phyloP scores from a whole-genome alignment of 2,797 vertebrate species.

The Malacoraja senta region DNA sequence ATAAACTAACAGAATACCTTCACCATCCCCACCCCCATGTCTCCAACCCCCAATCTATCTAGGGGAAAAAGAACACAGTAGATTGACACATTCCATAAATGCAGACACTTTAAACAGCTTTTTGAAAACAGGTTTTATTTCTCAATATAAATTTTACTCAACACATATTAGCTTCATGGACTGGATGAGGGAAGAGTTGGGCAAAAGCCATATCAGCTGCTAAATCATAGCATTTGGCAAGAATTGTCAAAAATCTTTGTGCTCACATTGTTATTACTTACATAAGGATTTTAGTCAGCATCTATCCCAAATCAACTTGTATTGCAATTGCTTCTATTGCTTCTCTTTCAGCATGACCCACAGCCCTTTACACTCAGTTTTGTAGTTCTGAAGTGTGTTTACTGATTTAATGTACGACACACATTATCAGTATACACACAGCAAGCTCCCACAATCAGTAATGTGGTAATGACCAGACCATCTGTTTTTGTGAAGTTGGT shows the following conservation, averaged over 20 bases:
- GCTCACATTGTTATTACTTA: background rate
- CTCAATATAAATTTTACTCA: conserved; percentile 12
- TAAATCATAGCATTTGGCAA: background rate
- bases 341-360: background rate
- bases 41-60: background rate
- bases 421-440: background rate
- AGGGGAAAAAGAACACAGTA: background rate
- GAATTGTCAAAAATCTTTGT: background rate
- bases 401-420: background rate
- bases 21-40: too few species aligned
- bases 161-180: background rate
- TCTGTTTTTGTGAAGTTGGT: background rate
- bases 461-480: background rate
- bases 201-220: background rate
- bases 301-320: background rate
- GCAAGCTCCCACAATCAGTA: background rate
- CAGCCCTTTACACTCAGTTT: background rate
- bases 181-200: background rate
- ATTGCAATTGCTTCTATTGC: too few species aligned
- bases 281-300: background rate
- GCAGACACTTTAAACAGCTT: conserved; percentile 23
- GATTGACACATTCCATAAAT: conserved; percentile 28
- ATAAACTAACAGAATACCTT: background rate
- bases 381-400: background rate
- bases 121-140: conserved; percentile 28